These are phyloP conservation scores for Lagopus muta DNA, from an alignment of 2,113 vertebrate genomes.

Conservation along the genomic window DNA sequence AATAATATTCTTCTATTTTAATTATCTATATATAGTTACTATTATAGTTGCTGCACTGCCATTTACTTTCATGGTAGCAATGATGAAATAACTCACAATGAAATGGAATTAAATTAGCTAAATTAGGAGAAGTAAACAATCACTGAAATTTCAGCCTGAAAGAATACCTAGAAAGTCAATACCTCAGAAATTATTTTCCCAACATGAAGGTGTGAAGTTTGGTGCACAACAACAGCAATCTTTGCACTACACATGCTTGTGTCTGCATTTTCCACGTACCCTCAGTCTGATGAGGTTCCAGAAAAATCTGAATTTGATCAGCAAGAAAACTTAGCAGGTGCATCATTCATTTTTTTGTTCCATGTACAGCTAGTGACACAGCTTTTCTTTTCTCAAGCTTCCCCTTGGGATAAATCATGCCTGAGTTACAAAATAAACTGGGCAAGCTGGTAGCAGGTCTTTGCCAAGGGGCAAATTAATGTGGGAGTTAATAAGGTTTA, in stretches of 20 bases:
- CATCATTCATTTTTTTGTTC: neutral
- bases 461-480: neutral
- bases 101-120: conserved; percentile 8
- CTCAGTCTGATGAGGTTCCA: neutral
- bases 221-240: neutral
- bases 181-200: neutral
- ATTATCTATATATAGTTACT: neutral
- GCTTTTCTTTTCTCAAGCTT: neutral
- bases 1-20: conserved; percentile 41
- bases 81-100: neutral
- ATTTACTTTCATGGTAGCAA: neutral
- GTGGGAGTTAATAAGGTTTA: neutral
- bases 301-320: neutral
- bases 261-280: neutral
- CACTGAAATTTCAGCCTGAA: neutral
- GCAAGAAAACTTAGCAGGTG: neutral
- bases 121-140: conserved; percentile 7
- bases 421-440: neutral
- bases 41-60: neutral
- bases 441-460: neutral
- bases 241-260: fast-evolving
- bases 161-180: neutral
- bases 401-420: neutral
- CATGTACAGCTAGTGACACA: fast-evolving
- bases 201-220: neutral